A percentile compares a stretch with the other conserved stretches of the same genome.
Evolutionary conservation across 2,888 invertebrate species (phyloP).

Genomic region (Apamea anceps): DNA sequence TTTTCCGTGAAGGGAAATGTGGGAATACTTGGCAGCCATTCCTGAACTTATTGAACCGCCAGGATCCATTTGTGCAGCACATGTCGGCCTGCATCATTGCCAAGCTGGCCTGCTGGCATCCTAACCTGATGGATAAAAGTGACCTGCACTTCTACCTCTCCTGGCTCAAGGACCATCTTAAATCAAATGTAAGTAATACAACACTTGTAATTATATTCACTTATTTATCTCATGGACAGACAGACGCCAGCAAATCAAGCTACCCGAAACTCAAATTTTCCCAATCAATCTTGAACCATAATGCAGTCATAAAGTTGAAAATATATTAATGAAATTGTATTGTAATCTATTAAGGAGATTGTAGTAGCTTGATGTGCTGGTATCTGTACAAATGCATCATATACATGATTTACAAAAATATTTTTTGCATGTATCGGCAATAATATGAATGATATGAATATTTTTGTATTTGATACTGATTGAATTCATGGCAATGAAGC

Average conservation of each 20-base stretch:
- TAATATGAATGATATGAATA: conserved; percentile 49
- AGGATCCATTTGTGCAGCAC: conserved; percentile 99
- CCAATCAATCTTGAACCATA: too few relatives aligned
- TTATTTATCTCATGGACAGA: conserved; percentile 34
- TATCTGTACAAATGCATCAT: conserved; percentile 15
- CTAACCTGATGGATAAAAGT: conserved; percentile 97
- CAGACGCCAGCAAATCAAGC: not conserved
- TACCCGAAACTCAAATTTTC: too few relatives aligned
- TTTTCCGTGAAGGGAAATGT: conserved; percentile 92
- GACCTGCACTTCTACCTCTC: conserved; percentile 99
- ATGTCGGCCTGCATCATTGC: conserved; percentile 99
- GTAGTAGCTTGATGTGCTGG: too few relatives aligned
- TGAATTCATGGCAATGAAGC: conserved; percentile 44
- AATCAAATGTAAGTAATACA: conserved; percentile 94
- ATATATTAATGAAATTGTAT: too few relatives aligned
- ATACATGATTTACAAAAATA: conserved; percentile 52
- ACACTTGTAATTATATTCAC: not conserved
- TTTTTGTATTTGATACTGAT: conserved; percentile 47
- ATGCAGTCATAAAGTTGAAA: too few relatives aligned
- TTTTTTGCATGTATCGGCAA: conserved; percentile 56
- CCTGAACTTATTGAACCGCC: conserved; percentile 97
- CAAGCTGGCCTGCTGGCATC: conserved; percentile 99
- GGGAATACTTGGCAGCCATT: conserved; percentile 98
- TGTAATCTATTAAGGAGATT: too few relatives aligned
- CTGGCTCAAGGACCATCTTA: conserved; percentile 99